Evolutionary conservation across 2,888 invertebrate species (phyloP), one percentile per base, ranked within the genome.

Genomic region (Zygothrica quintamaculata): DNA sequence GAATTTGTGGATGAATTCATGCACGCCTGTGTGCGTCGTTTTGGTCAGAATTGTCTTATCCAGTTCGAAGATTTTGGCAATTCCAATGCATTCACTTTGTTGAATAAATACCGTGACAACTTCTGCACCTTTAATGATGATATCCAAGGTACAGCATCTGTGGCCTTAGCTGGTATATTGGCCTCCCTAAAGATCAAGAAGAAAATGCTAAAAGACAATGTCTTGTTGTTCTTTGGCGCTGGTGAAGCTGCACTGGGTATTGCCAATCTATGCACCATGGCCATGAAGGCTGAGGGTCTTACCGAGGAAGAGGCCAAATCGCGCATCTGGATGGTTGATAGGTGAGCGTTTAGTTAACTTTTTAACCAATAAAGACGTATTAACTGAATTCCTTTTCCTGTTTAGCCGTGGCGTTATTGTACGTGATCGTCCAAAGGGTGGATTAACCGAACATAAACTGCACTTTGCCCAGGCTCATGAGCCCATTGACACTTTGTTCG

Each of bases 61-160:
- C 96, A 95, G 92, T 99, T 99, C 92, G 99, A 99, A 92, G 99
- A 99, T 92, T 99, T 99, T 91, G 99, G 95, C 51, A 99, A 99
- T 89, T 94, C 95, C 7, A 99, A 99, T 92, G 99, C 99, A 4
- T 99, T 99, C 93, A 93, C 96, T 29, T 92, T 99, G 53, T 92
- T 99, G 70, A 95, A 94, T 85, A 97, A 96, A 90, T 99, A 99
- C 92, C 94, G 97, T 36, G 92, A 96, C 84, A 90, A 93, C 87
- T 95, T 96, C 91, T 99, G 99, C 92, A 98, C 98, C 9, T 99
- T 99, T 92, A 99, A 99, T 92, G 99, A 99, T 90, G 99, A 99
- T 90, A 99, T 99, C 89, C 99, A 99, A 57, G 98, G 98, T 88
- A 98, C 99, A 3, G 99, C 99, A 1, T 93, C 98, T 3, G 99